Conservation (phyloP, 2,888 invertebrate species). For the Luffia ferchaultella region DNA sequence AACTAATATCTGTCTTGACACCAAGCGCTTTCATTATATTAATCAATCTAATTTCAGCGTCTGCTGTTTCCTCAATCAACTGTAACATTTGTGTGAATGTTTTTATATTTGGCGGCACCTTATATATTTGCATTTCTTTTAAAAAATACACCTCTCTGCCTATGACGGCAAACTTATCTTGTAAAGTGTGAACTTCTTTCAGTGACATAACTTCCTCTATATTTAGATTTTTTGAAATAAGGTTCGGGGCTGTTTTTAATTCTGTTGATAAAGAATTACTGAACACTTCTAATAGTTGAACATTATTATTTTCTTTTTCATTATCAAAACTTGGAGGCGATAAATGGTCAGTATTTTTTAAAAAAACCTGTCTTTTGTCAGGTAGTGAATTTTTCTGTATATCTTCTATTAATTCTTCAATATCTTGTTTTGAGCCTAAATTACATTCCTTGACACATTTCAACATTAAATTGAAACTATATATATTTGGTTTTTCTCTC, state of each 20-base stretch:
- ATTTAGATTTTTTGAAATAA: conserved; percentile 68
- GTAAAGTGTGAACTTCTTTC: conserved; percentile 62
- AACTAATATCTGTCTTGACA: conserved; percentile 78
- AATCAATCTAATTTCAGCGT: conserved; percentile 76
- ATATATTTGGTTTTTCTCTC: conserved; percentile 73
- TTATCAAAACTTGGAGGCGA: background rate
- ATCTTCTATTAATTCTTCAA: conserved; percentile 53
- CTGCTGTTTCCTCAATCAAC: conserved; percentile 69
- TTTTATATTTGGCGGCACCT: conserved; percentile 77
- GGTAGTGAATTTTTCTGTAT: conserved; percentile 30
- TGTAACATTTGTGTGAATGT: conserved; percentile 81
- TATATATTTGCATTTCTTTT: conserved; percentile 72
- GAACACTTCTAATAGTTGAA: conserved; percentile 17
- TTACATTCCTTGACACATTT: conserved; percentile 83
- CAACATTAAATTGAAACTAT: conserved; percentile 83
- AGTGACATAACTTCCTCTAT: conserved; percentile 69
- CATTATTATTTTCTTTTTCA: conserved; percentile 8
- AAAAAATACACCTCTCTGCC: conserved; percentile 84
- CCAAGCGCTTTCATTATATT: conserved; percentile 64
- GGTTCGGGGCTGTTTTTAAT: conserved; percentile 65
- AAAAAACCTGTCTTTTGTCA: conserved; percentile 1
- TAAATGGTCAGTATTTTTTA: background rate
- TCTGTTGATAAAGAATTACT: conserved; percentile 4
- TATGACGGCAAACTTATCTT: conserved; percentile 76
- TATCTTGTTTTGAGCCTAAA: conserved; percentile 71